Percentiles rank a stretch among this genome's conserved stretches.
These are phyloP conservation scores for Tarsius wallacei DNA, from an alignment of 2,797 vertebrate species.

Conservation along the genomic window DNA sequence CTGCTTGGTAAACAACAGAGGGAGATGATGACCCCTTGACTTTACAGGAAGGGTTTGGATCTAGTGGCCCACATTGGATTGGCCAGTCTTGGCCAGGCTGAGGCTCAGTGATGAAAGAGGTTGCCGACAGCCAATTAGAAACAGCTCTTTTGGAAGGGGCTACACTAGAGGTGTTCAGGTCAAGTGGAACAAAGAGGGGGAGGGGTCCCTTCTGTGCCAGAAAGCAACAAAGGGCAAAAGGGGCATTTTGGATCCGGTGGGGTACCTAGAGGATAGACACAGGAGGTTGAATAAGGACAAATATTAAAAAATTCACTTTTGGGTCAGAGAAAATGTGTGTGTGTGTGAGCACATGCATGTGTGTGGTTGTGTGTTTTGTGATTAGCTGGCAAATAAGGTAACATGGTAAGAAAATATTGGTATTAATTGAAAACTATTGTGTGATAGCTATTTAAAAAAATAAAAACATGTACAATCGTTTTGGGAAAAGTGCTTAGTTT, in stretches of 20 bases:
- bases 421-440: slow-evolving; percentile 20
- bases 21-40: slow-evolving; percentile 79
- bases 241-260: slow-evolving; percentile 86
- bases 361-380: neutral
- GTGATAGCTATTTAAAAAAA: slow-evolving; percentile 51
- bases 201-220: slow-evolving; percentile 85
- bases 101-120: slow-evolving; percentile 89
- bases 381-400: neutral
- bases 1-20: slow-evolving; percentile 82
- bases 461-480: neutral
- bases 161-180: slow-evolving; percentile 88
- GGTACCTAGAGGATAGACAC: slow-evolving; percentile 60
- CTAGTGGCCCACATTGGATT: slow-evolving; percentile 81
- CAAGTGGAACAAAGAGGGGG: slow-evolving; percentile 89
- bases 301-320: neutral
- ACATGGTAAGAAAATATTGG: slow-evolving; percentile 28
- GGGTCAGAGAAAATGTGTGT: slow-evolving; percentile 49
- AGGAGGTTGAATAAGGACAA: slow-evolving; percentile 38
- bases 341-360: neutral
- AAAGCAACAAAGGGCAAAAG: slow-evolving; percentile 82
- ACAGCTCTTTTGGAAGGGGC: slow-evolving; percentile 87
- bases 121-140: slow-evolving; percentile 90
- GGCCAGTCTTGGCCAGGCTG: slow-evolving; percentile 77
- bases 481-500: slow-evolving; percentile 21
- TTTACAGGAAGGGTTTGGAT: slow-evolving; percentile 85